Evolutionary conservation across 2,888 invertebrate species (phyloP).

Genomic region (Biston betularia): DNA sequence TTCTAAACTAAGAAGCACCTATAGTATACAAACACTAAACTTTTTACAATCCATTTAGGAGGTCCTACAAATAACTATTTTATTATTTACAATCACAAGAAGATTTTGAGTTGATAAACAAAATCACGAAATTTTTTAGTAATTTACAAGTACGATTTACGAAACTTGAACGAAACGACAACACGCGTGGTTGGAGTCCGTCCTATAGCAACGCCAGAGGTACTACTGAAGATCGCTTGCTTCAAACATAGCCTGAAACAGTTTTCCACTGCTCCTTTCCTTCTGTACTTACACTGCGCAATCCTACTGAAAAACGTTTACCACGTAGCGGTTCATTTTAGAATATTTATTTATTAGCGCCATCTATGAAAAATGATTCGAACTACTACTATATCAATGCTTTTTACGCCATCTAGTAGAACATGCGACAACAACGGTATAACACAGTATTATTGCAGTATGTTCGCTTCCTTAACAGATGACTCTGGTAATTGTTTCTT

Average conservation of each 20-base stretch:
- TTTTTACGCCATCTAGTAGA: neutral
- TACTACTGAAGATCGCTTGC: slow-evolving; percentile 70
- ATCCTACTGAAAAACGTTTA: slow-evolving; percentile 72
- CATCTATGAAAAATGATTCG: slow-evolving; percentile 42
- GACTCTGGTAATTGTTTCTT: neutral
- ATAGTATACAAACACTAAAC: slow-evolving; percentile 13
- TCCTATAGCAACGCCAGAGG: slow-evolving; percentile 64
- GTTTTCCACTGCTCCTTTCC: slow-evolving; percentile 70
- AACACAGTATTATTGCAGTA: neutral
- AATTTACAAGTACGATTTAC: slow-evolving; percentile 51
- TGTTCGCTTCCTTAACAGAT: neutral
- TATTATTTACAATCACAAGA: slow-evolving; percentile 16
- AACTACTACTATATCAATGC: neutral
- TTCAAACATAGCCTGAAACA: slow-evolving; percentile 61
- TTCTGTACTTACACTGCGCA: slow-evolving; percentile 69
- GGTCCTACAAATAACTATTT: neutral
- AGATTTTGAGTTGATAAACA: neutral
- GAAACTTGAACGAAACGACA: slow-evolving; percentile 62
- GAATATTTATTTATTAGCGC: slow-evolving; percentile 41
- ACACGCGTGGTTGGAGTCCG: slow-evolving; percentile 48
- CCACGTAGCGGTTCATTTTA: slow-evolving; percentile 57
- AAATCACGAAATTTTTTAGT: slow-evolving; percentile 6
- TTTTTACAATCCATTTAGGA: slow-evolving; percentile 5
- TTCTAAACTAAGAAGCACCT: slow-evolving; percentile 6
- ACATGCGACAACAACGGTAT: neutral